phyloP scores from a whole-genome alignment of 2,888 invertebrate genomes.

The Meandrusa payeni region DNA sequence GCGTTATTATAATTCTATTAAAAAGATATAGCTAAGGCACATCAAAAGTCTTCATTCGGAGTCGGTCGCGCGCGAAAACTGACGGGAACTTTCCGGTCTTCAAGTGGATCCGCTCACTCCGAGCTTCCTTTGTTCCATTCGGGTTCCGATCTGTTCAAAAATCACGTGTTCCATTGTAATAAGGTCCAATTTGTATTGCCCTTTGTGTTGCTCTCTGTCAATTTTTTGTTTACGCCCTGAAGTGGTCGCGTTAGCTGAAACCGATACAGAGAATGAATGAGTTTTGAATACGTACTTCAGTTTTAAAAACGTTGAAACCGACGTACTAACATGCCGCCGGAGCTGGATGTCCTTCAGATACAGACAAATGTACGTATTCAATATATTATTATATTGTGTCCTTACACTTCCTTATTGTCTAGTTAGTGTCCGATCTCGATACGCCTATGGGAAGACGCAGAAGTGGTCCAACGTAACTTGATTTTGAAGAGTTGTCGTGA shows the following conservation, averaged over 20 bases:
- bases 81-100: constrained; percentile 72
- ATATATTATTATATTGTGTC: too few species aligned
- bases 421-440: too few species aligned
- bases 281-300: constrained; percentile 23
- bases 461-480: too few species aligned
- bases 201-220: not conserved
- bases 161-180: constrained; percentile 21
- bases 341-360: constrained; percentile 7
- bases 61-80: constrained; percentile 68
- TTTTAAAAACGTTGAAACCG: constrained; percentile 8
- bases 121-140: constrained; percentile 29
- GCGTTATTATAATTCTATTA: constrained; percentile 67
- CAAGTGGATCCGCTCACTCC: constrained; percentile 52
- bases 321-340: not conserved
- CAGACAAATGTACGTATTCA: too few species aligned
- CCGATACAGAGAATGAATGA: constrained; percentile 18
- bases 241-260: constrained; percentile 23
- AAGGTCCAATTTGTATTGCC: constrained; percentile 5
- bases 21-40: constrained; percentile 63
- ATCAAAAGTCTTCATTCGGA: constrained; percentile 52
- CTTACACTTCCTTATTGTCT: too few species aligned
- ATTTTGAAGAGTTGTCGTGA: too few species aligned
- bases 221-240: constrained; percentile 15
- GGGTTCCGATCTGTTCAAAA: constrained; percentile 22
- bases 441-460: too few species aligned